Evolutionary conservation across 2,113 vertebrate genomes (phyloP), one percentile per base, ranked within the genome.

Genomic region (Solea solea): DNA sequence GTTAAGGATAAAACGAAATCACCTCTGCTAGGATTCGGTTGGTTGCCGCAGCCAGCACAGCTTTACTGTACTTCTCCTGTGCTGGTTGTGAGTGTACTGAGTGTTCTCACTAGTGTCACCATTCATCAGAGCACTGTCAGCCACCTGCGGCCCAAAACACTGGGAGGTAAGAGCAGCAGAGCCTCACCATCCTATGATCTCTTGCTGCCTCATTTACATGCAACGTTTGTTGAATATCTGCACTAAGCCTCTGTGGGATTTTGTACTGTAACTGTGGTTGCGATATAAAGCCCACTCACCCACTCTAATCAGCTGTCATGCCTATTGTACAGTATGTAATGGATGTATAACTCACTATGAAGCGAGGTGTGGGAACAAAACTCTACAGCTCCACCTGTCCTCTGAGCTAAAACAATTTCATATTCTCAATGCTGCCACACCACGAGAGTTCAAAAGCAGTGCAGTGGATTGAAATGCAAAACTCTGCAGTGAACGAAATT

Each of bases 381-480:
- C 62, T 21, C 52, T 48, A 57, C 51, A 66, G 72, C 72, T 63
- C 55, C 63, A 66, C 74, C 65, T 72, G 59, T 54, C 56, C 46
- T 53, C 60, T 64, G 14, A 82, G 51, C 28, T 6, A 28, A 60
- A 61, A 69, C 45, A 0, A 71, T 65, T 89, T 75, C 44, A 74
- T 49, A 86, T 81, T 72, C 76, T 73, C 44, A 40, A 46, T 66
- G 57, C 79, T 77, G 71, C 56, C 55, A 55, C 5, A 1, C 69
- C 59, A 65, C 52, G 7, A 69, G 62, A 81, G 66, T 80, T 82
- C 76, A 80, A 82, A 84, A 82, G 78, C 84, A 83, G 69, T 60
- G 54, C 48, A 56, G 60, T 3, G 69, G 69, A 78, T 71, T 83
- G 67, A 81, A 84, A 80, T 83, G 74, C 76, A 86, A 82, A 88